Base-by-base conservation (phyloP, 2,113 vertebrate species). In the Arenaria interpres region DNA sequence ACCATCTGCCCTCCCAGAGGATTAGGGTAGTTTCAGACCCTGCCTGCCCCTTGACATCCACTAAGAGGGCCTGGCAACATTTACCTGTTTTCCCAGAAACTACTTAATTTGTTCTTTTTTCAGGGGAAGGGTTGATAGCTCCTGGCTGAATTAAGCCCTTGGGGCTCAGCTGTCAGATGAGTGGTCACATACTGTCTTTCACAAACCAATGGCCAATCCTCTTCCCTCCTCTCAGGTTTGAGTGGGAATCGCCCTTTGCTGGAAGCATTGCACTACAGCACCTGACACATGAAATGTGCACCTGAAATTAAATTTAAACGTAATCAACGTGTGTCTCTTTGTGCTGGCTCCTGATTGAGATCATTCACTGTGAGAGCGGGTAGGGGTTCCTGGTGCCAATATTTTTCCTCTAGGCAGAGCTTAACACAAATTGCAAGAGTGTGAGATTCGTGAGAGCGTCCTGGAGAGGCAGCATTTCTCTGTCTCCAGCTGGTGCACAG, bases 401-500 rank as follows among this genome's bases (percentile, higher is more conserved):
- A 25, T n/a, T 92, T 88, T 89, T 57, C 46, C 22, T 77, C 64
- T 35, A 73, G 59, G 39, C 48, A 83, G 57, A 64, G 10, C 41
- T 83, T 54, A 74, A 71, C 23, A 54, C 22, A 69, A 37, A 68
- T 81, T 77, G 80, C 59, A 88, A 66, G 85, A 92, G 25, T 41
- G 62, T 20, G 2, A 32, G 72, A 67, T 59, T 83, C 46, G 25
- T 59, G 73, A 33, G 41, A 79, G 22, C 59, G 28, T 82, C 66
- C 39, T 4, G 8, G 33, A 88, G 56, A 0, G 0, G 33, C 5
- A 5, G 21, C 21, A 41, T 95, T 94, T 89, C 74, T 51, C 80
- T 77, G 80, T 80, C 59, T 88, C 78, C 89, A 92, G 68, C 77
- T 94, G 56, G 63, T 75, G 72, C 79, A 48, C 67, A 91, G 86